Base-by-base conservation (phyloP, 35 echinoderm and acorn worm genomes). In the Nesometra sesokonis region DNA sequence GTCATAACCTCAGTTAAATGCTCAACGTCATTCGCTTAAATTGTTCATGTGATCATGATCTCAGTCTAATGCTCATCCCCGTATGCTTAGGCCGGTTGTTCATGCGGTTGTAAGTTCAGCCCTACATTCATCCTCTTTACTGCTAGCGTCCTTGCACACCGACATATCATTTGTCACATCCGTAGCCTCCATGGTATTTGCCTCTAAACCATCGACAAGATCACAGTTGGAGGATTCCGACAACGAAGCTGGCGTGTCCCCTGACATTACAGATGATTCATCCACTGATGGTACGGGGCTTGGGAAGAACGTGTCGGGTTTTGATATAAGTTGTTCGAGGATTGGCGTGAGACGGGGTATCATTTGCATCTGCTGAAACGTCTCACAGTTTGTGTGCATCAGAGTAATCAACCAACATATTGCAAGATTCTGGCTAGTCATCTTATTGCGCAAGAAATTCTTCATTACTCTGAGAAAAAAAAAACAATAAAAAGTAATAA, bases 381-480 rank as follows among this genome's bases (percentile, higher is more conserved):
- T 37, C 7, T 83, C 30, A 31, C 34, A 83, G 13, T 83, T 38
- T 30, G 81, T 35, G 27, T 83, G 81, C n/a, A 83, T 35, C 2
- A 83, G 81, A 3, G 81, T 83, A 13, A 38, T 35, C 11, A 35
- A 39, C 81, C 81, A 83, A 39, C 81, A 83, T 38, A 83, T 38
- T 5, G 81, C 34, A 3, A 83, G 35, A 23, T 83, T 83, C 27
- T 83, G 34, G 32, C 81, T 36, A 8, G 2, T 83, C 81, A 83
- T 83, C 81, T 37, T 35, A 39, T 83, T 83, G 32, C 11, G 27
- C 11, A 5, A 17, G 37, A 35, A 37, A 83, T 83, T 37, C 81
- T 38, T 38, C 29, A 38, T 83, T 30, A 83, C 32, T 38, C 81
- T 83, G 81, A 17, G 23, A 67, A 67, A 17, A 19, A 67, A 19